phyloP scores from a whole-genome alignment of 1,140 invertebrate genomes.

The Heterodera carotae region DNA sequence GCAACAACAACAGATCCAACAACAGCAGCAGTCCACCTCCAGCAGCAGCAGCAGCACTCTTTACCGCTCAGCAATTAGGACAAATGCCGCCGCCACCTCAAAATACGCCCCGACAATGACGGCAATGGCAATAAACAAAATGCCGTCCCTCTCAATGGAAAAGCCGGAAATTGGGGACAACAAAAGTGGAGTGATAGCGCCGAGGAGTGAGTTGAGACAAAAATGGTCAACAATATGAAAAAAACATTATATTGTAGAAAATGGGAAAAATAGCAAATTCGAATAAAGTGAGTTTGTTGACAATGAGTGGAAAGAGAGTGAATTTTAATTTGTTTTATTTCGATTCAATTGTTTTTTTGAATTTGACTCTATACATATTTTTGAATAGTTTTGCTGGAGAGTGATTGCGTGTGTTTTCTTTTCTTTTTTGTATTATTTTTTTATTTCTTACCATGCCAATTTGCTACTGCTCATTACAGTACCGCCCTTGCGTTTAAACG shows the following conservation, averaged over 20 bases:
- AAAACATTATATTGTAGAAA: constrained; percentile 4
- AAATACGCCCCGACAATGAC: too few species aligned
- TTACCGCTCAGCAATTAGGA: constrained; percentile 15
- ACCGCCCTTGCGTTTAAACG: constrained; percentile 22
- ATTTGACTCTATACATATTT: too few species aligned
- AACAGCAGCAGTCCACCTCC: not conserved
- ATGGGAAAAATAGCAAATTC: not conserved
- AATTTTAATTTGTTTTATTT: not conserved
- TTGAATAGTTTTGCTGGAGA: too few species aligned
- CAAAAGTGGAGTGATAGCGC: constrained; percentile 3
- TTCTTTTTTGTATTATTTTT: too few species aligned
- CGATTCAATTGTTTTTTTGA: constrained; percentile 1
- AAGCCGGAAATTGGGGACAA: constrained; percentile 14
- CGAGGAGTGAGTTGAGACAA: not conserved
- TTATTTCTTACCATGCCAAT: not conserved
- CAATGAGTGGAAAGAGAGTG: not conserved
- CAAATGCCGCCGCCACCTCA: constrained; percentile 3
- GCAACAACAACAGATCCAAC: not conserved
- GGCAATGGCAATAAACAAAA: too few species aligned
- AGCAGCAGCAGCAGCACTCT: constrained; percentile 5
- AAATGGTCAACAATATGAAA: not conserved
- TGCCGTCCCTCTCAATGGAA: constrained; percentile 27
- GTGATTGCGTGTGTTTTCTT: not conserved
- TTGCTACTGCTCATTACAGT: constrained; percentile 7
- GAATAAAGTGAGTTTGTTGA: not conserved